Evolutionary conservation across 1,140 invertebrate species (phyloP).

Genomic region (Apis mellifera): Amel_HAv3.1 CM009942.2:2022001-2022500

Average conservation of each 20-base stretch:
- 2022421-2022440: neutral
- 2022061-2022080: neutral
- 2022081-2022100: conserved; percentile 17
- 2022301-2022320: neutral
- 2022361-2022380: conserved; percentile 54
- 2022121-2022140: conserved; percentile 26
- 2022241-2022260: neutral
- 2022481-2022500: neutral
- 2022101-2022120: neutral
- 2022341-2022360: conserved; percentile 27
- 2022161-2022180: neutral
- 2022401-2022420: conserved; percentile 62
- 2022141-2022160: conserved; percentile 38
- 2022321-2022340: conserved; percentile 22
- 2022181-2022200: neutral
- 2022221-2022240: neutral
- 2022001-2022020: conserved; percentile 31
- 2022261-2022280: neutral
- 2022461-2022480: conserved; percentile 31
- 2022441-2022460: conserved; percentile 43
- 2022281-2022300: neutral
- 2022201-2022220: neutral
- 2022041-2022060: neutral
- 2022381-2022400: conserved; percentile 74
- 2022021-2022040: neutral